Base-by-base conservation (phyloP, 23 tunicate species). In the Phallusia fumigata region DNA sequence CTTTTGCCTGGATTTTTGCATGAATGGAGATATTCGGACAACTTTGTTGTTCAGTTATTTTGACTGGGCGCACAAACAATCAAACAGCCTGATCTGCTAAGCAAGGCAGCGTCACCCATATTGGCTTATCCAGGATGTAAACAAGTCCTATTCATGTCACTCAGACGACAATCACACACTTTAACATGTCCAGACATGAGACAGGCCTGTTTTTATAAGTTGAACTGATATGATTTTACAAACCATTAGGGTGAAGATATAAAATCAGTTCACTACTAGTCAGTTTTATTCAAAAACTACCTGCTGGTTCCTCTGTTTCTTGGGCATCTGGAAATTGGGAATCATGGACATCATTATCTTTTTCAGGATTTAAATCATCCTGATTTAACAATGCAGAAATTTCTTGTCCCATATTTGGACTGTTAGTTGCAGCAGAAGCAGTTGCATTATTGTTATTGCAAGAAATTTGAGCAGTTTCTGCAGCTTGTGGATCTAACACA, bases 381-480 rank as follows among this genome's bases (percentile, higher is more conserved):
- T 22, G 28, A 58, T 58, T 58, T 24, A 58, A 24, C 11, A 22
- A 1, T 58, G 69, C 69, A 21, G 69, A 58, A 6, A 58, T 24
- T 21, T 58, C 69, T 58, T 58, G 69, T 13, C 28, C 69, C 8
- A 24, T 3, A 58, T 58, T 58, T 58, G 26, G 28, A 6, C 13
- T 58, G 69, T 58, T 58, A 58, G 69, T 58, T 24, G 28, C 26
- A 58, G 69, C 69, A 58, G 69, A 58, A 58, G 69, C 69, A 58
- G 69, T 58, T 22, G 69, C 69, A 58, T 58, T 58, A 24, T 58
- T 58, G 69, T 58, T 58, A 58, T 58, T 58, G 69, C 69, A 58
- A 58, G 69, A 58, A 24, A 58, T 11, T 21, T 2, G 26, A 6
- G 69, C 69, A 58, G 69, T 6, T 22, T 58, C 69, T 58, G 69